phyloP scores from a whole-genome alignment of 2,797 vertebrate genomes.

The Pyrocephalus nanus region DNA sequence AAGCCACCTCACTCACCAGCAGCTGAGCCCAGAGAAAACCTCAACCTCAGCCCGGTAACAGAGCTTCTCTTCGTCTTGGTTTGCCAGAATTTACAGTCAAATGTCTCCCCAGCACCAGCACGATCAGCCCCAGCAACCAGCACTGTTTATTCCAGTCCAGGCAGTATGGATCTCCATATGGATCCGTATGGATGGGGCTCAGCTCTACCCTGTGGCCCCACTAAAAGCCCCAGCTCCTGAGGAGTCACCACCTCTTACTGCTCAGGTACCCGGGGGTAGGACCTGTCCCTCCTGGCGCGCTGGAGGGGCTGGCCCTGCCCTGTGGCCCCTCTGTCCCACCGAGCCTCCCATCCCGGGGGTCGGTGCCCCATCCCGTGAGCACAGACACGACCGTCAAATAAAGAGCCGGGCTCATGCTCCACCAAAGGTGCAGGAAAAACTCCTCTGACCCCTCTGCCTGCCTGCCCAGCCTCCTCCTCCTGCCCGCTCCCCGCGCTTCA shows the following conservation, averaged over 20 bases:
- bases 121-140: not conserved
- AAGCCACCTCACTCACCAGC: not conserved
- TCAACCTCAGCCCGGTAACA: not conserved
- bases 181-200: accelerated
- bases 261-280: accelerated
- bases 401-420: not conserved
- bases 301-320: accelerated
- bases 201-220: not conserved
- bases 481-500: accelerated
- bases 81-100: not conserved
- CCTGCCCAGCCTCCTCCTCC: not conserved
- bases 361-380: accelerated
- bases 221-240: accelerated
- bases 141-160: not conserved
- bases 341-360: accelerated
- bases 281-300: not conserved
- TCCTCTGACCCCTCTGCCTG: not conserved
- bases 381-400: not conserved
- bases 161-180: accelerated
- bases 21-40: not conserved
- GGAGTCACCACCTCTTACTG: not conserved
- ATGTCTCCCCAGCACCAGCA: not conserved
- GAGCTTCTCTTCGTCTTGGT: not conserved
- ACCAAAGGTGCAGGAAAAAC: not conserved
- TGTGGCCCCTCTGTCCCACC: accelerated